Evolutionary conservation across 2,113 vertebrate species (phyloP).

Genomic region (Siniperca knerii): DNA sequence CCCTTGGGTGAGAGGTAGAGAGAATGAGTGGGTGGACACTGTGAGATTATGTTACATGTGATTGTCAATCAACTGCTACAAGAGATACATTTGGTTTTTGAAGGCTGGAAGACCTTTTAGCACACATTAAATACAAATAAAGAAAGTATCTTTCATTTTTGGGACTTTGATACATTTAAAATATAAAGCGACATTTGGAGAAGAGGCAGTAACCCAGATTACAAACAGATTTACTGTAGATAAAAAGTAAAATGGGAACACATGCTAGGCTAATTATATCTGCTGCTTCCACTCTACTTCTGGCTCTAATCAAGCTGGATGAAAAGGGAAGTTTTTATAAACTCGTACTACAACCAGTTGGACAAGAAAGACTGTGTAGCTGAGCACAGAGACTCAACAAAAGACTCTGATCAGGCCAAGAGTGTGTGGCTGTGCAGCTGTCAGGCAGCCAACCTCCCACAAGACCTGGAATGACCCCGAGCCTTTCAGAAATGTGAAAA

Average conservation of each 20-base stretch:
- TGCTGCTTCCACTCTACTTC: background rate
- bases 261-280: constrained; percentile 8
- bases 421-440: constrained; percentile 29
- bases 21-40: constrained; percentile 34
- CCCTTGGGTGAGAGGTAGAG: background rate
- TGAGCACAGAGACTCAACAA: constrained; percentile 26
- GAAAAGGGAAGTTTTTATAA: constrained; percentile 38
- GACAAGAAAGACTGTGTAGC: constrained; percentile 24
- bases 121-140: background rate
- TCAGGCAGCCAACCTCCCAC: constrained; percentile 50
- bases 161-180: background rate
- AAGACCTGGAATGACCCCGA: constrained; percentile 51
- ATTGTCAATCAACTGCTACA: constrained; percentile 12
- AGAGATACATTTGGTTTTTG: background rate
- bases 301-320: constrained; percentile 22
- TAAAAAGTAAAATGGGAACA: background rate
- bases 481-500: constrained; percentile 17
- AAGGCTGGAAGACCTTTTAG: background rate
- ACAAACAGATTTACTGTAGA: constrained; percentile 4
- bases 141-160: background rate
- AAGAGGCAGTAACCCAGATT: background rate
- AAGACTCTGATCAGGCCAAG: constrained; percentile 18
- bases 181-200: background rate
- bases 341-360: constrained; percentile 23
- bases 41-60: constrained; percentile 1